Base-by-base conservation (phyloP, 2,797 vertebrate species). In the Petrocephalus sullivani region DNA sequence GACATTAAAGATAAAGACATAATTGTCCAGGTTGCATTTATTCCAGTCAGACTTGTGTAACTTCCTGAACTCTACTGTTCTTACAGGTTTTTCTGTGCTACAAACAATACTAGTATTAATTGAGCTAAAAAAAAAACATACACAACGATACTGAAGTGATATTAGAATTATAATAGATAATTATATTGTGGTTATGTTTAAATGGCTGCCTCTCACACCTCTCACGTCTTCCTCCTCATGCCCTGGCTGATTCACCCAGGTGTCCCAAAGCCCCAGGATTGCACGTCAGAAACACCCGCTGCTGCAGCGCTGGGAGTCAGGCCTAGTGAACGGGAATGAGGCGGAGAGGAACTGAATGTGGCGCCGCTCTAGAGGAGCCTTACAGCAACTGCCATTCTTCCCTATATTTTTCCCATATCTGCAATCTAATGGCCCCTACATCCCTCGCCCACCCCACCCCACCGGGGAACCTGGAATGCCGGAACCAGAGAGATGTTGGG, bases 301-400 rank as follows among this genome's bases (percentile, higher is more conserved):
- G 86, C 94, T 95, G 92, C 93, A 95, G 21, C 95, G 93, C 89
- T 96, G 95, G 96, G 96, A 96, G 90, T 92, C 93, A 0, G 95
- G 95, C 56, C 90, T 91, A 53, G 92, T 95, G 91, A 94, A 93
- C 53, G 91, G 93, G 14, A 89, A 91, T 89, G 89, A 88, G 0
- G 14, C 87, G 33, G 90, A 93, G 64, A 91, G 93, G 1, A 90
- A 93, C 87, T 94, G 91, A 94, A 0, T 19, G 0, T 4, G 19
- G 37, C 6, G 19, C 21, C 33, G 2, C 33, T 5, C 87, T 82
- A 58, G 67, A 61, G 87, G 28, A 28, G 21, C 21, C 57, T n/a
- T 19, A 37, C 37, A 86, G 56, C 78, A 85, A 64, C 87, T 37
- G 81, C 88, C 85, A 53, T 12, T 33, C n/a, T n/a, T n/a, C n/a